These are phyloP conservation scores for Hyaena hyaena DNA, from an alignment of 2,113 vertebrate species.

Conservation along the genomic window DNA sequence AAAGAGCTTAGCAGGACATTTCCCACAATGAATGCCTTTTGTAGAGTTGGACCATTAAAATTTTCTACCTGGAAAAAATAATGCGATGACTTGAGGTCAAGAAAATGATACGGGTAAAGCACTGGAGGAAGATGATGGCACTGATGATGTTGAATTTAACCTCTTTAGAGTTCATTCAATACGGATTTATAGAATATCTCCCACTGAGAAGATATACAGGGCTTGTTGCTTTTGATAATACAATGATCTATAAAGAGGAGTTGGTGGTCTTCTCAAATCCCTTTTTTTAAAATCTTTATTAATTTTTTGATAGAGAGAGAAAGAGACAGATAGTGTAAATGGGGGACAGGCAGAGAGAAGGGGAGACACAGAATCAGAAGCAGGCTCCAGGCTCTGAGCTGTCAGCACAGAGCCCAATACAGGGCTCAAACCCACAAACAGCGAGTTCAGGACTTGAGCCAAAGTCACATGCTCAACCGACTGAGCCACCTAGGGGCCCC, in stretches of 20 bases:
- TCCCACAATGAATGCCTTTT: background rate
- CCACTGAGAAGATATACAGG: background rate
- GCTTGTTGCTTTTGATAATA: background rate
- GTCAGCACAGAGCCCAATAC: too few relatives aligned
- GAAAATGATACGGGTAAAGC: background rate
- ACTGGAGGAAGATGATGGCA: background rate
- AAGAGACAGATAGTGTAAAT: too few relatives aligned
- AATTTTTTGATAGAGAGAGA: too few relatives aligned
- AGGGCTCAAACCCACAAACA: too few relatives aligned
- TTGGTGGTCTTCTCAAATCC: background rate
- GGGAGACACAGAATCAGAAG: too few relatives aligned
- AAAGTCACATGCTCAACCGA: too few relatives aligned
- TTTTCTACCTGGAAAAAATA: background rate
- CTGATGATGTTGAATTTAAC: background rate
- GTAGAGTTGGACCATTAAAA: background rate
- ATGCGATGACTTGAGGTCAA: background rate
- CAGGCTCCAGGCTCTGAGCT: too few relatives aligned
- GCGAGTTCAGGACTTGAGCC: too few relatives aligned
- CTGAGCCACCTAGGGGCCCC: too few relatives aligned
- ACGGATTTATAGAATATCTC: background rate
- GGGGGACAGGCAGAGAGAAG: too few relatives aligned
- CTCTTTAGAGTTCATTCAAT: background rate
- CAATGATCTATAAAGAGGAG: background rate
- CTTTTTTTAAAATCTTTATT: background rate
- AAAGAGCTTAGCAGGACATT: background rate